phyloP scores from a whole-genome alignment of 2,113 vertebrate genomes.

The Cyprinodon brontotheroides region DNA sequence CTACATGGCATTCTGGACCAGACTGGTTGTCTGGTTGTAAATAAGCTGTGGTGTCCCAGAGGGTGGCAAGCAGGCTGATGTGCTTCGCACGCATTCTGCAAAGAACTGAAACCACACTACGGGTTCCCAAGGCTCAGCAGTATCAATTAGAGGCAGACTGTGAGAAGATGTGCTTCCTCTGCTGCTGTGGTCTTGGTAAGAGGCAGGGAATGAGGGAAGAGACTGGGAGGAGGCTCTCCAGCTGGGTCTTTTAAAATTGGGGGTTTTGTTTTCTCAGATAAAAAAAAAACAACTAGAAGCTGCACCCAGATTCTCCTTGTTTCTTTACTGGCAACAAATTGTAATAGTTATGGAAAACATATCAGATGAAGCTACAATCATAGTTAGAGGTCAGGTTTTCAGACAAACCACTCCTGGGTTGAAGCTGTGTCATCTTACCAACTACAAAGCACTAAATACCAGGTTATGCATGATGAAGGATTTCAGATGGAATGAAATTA shows the following conservation, averaged over 20 bases:
- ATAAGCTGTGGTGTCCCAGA: slow-evolving; percentile 69
- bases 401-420: slow-evolving; percentile 48
- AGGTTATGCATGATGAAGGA: slow-evolving; percentile 10
- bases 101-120: slow-evolving; percentile 54
- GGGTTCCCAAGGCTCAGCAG: slow-evolving; percentile 50
- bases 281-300: slow-evolving; percentile 3
- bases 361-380: background rate
- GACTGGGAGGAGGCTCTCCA: slow-evolving; percentile 13
- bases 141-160: slow-evolving; percentile 70
- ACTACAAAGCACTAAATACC: slow-evolving; percentile 49
- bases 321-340: background rate
- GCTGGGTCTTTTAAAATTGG: slow-evolving; percentile 25
- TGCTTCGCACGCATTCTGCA: slow-evolving; percentile 56
- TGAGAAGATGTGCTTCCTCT: slow-evolving; percentile 65
- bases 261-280: slow-evolving; percentile 9
- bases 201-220: slow-evolving; percentile 53
- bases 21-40: slow-evolving; percentile 61
- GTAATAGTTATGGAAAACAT: background rate
- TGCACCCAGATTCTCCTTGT: background rate
- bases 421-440: slow-evolving; percentile 48
- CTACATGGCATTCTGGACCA: slow-evolving; percentile 45
- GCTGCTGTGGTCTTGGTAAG: slow-evolving; percentile 48
- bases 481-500: slow-evolving; percentile 7
- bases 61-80: slow-evolving; percentile 61
- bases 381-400: slow-evolving; percentile 19